Evolutionary conservation across 2,113 vertebrate genomes (phyloP).

Genomic region (Indicator maculatus): DNA sequence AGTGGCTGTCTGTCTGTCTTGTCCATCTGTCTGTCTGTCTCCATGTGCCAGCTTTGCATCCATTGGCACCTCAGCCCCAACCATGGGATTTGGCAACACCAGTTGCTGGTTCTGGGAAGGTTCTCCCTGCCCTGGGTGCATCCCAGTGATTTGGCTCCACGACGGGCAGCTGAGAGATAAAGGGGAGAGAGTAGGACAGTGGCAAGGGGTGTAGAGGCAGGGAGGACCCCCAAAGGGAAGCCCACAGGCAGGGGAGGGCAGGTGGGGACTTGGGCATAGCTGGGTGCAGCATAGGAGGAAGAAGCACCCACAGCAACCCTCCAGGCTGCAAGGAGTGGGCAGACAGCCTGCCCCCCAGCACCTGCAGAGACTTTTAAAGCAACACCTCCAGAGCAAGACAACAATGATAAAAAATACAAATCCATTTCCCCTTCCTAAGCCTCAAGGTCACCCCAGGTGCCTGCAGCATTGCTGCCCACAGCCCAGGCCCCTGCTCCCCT

Average conservation of each 20-base stretch:
- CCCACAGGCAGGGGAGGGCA: accelerated
- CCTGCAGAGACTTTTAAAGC: not conserved
- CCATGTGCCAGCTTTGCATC: not conserved
- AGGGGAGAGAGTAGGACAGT: accelerated
- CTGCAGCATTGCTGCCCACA: accelerated
- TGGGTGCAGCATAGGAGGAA: accelerated
- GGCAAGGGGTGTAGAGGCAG: accelerated
- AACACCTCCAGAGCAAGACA: not conserved
- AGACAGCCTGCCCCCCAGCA: not conserved
- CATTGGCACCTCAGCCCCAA: not conserved
- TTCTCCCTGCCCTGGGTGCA: not conserved
- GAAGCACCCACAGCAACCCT: not conserved
- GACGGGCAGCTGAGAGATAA: not conserved
- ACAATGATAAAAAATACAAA: too few relatives aligned
- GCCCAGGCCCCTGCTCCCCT: not conserved
- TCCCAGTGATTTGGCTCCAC: not conserved
- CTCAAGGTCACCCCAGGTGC: not conserved
- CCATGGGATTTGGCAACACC: too few relatives aligned
- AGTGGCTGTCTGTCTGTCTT: not conserved
- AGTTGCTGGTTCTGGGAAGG: not conserved
- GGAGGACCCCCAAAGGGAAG: not conserved
- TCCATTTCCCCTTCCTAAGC: not conserved
- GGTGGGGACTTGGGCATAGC: too few relatives aligned
- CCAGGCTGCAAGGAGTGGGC: not conserved
- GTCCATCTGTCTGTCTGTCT: not conserved